Conservation (phyloP, 2,797 vertebrate species). For the Prionace glauca region DNA sequence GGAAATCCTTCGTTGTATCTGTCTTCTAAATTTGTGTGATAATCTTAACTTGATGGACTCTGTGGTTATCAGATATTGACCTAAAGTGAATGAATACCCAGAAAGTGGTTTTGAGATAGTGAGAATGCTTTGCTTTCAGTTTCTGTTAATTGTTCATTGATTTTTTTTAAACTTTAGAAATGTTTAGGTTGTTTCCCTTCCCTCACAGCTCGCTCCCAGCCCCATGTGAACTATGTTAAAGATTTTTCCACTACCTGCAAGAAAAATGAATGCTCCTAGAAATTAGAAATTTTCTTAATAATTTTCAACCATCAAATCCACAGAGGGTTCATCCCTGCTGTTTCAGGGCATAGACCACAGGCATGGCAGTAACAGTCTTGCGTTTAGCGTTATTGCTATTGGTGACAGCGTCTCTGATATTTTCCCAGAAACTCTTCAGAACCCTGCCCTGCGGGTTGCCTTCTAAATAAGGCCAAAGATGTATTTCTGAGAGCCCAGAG, state of each 20-base stretch:
- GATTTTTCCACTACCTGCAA: not conserved
- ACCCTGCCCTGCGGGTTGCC: too few relatives aligned
- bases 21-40: not conserved
- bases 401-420: too few relatives aligned
- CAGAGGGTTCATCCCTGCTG: too few relatives aligned
- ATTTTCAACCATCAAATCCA: too few relatives aligned
- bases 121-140: not conserved
- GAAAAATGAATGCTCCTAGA: not conserved
- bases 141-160: not conserved
- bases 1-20: not conserved
- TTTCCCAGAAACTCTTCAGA: too few relatives aligned
- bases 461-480: too few relatives aligned
- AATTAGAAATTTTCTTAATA: too few relatives aligned
- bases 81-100: not conserved
- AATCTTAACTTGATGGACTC: slow-evolving; percentile 2
- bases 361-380: too few relatives aligned
- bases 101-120: not conserved
- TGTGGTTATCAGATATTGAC: not conserved
- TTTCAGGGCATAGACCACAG: too few relatives aligned
- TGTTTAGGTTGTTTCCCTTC: not conserved
- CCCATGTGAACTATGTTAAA: too few relatives aligned
- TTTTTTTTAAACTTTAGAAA: not conserved
- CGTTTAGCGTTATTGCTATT: too few relatives aligned
- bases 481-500: too few relatives aligned
- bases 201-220: not conserved